phyloP scores from a whole-genome alignment of 2,797 vertebrate genomes.

The Enteromius viviparus region DNA sequence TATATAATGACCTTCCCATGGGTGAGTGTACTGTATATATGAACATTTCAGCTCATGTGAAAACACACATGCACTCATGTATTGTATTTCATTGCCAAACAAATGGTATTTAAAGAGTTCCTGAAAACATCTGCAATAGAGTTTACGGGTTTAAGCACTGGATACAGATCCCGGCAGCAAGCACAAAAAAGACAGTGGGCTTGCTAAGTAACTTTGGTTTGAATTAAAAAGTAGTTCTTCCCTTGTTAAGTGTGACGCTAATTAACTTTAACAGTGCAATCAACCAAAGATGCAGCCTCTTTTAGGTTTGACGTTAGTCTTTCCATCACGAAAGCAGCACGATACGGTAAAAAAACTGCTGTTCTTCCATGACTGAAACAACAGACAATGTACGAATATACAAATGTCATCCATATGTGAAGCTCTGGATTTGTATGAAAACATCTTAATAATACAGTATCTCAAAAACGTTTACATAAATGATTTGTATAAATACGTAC shows the following conservation, averaged over 20 bases:
- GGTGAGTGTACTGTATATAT: background rate
- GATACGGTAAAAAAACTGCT: background rate
- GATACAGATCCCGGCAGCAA: background rate
- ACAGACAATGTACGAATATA: background rate
- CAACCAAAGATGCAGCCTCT: slow-evolving; percentile 21
- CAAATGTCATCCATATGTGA: slow-evolving; percentile 18
- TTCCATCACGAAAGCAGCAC: slow-evolving; percentile 25
- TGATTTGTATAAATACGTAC: background rate
- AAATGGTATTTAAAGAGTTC: background rate
- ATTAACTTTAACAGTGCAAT: slow-evolving; percentile 43
- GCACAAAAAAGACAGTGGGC: background rate
- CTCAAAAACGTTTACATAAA: background rate
- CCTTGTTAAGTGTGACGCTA: slow-evolving; percentile 19
- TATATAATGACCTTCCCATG: slow-evolving; percentile 7
- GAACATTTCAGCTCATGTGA: background rate
- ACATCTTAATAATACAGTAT: background rate
- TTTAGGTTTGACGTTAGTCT: background rate
- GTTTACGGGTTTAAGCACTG: background rate
- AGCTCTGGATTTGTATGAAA: slow-evolving; percentile 8
- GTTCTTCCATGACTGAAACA: background rate
- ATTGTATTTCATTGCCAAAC: background rate
- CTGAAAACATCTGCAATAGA: background rate
- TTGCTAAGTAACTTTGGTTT: background rate
- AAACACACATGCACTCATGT: background rate
- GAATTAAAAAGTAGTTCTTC: slow-evolving; percentile 26